Evolutionary conservation across 2,888 invertebrate genomes (phyloP), one percentile per base, ranked within the genome.

Genomic region (Brachylomia viminalis): DNA sequence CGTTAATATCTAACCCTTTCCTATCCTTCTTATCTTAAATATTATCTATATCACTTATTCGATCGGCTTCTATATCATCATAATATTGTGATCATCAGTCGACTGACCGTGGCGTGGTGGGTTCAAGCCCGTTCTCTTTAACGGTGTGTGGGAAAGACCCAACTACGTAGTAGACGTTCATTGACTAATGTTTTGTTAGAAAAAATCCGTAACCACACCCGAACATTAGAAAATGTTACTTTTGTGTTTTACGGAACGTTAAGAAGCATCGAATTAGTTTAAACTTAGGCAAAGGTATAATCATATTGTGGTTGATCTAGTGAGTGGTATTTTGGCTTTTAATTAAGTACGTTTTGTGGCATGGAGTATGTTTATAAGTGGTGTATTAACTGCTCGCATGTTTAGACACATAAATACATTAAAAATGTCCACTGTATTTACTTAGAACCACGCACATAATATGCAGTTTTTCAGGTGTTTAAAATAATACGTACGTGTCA

Each of bases 111-210:
- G 30, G 72, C 68, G 69, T 79, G 72, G 69, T 79, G 72, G 59
- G 80, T 73, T 67, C 61, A 70, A 67, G 45, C 73, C 62, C 81
- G 67, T 33, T 67, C 66, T 83, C 38, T 59, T 47, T 83, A 81
- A 80, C 81, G 70, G 85, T 84, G 59, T 64, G 30, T 71, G 81
- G 84, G 85, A 73, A 83, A 84, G 30, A 20, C 80, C 82, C 75
- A 80, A 20, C 49, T 49, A 54, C 59, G 42, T 58, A 33, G 54
- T 27, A 69, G 42, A 62, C 47, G 33, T 42, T 58, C 59, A 52
- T 49, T 70, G 79, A 74, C 72, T 77, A 72, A 73, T 79, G 79
- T 45, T 33, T 61, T 20, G 61, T 33, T 33, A 33, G 65, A 75
- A 75, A 82, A 75, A 75, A 65, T 20, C 23, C 15, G 52, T 30